A percentile compares a stretch with the other conserved stretches of the same genome.
These are phyloP conservation scores for Cyclargus thomasi DNA, from an alignment of 1,140 invertebrate species.

Conservation along the genomic window DNA sequence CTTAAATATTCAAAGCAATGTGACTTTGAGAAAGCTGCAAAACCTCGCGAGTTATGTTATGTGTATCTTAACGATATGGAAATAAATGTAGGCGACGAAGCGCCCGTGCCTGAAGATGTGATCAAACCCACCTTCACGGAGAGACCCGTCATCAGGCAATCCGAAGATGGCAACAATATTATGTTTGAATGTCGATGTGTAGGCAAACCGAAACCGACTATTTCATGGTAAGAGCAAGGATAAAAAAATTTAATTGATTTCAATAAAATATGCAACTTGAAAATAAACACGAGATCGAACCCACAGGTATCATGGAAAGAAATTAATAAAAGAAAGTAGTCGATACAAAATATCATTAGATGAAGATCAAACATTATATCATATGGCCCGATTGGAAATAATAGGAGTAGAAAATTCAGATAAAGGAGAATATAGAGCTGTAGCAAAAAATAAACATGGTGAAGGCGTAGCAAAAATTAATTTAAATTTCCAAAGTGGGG, in stretches of 20 bases:
- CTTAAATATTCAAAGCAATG: conserved; percentile 52
- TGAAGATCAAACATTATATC: conserved; percentile 91
- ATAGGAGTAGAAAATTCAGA: conserved; percentile 88
- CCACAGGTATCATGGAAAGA: conserved; percentile 89
- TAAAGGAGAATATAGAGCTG: conserved; percentile 94
- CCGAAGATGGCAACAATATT: conserved; percentile 93
- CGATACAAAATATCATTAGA: conserved; percentile 87
- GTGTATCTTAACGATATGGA: conserved; percentile 36
- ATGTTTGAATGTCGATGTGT: conserved; percentile 96
- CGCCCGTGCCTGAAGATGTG: conserved; percentile 90
- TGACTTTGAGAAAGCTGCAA: conserved; percentile 43
- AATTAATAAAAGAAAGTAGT: conserved; percentile 84
- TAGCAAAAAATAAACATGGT: conserved; percentile 94
- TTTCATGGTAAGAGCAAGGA: conserved; percentile 87
- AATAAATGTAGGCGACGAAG: conserved; percentile 88
- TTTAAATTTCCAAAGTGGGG: conserved; percentile 94
- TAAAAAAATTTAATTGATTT: conserved; percentile 18
- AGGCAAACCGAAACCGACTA: conserved; percentile 93
- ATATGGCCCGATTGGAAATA: conserved; percentile 91
- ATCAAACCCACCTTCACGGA: conserved; percentile 97
- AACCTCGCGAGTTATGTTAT: conserved; percentile 34
- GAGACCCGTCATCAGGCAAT: conserved; percentile 95
- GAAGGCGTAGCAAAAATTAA: conserved; percentile 96
- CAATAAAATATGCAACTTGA: not conserved
- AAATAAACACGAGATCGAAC: conserved; percentile 26